Evolutionary conservation across 2,888 invertebrate genomes (phyloP), one percentile per base, ranked within the genome.

Genomic region (Polydrusus cervinus): DNA sequence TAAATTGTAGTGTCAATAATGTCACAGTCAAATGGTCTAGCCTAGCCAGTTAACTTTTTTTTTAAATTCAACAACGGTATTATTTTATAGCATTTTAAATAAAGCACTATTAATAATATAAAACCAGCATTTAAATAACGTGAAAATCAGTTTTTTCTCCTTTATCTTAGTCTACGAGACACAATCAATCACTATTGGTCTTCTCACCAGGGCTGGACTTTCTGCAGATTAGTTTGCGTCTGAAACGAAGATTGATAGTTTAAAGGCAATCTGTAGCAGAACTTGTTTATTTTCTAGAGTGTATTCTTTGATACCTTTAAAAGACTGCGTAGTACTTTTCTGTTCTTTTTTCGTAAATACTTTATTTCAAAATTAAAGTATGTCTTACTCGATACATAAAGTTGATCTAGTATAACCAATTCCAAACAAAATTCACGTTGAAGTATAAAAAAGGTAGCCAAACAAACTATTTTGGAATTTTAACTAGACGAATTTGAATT

Each of bases 231-330:
- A 61, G 51, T 18, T 38, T 45, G 51, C 57, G 38, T 8, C n/a
- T 34, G 61, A 47, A 68, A 69, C 55, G 68, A 74, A 74, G 74
- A 74, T 74, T 74, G 69, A 74, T 74, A 64, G 69, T n/a, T 34
- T 47, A 14, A 34, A 43, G 40, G 8, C 65, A 67, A 73, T 73
- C 67, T 73, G 67, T 53, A 62, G 66, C 43, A n/a, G 20, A 25
- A 11, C 10, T 0, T 55, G 34, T 55, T 55, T 55, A 55, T 34
- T 55, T 55, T 20, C 20, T n/a, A 51, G 11, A 51, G 51, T 20
- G 20, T 3, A 13, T 9, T 51, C 20, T 11, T 20, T 18, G 51
- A 51, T 49, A 18, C n/a, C n/a, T 49, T 49, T 16, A 49, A 18
- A 49, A 8, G 3, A 45, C 6, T n/a, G 3, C 16, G 9, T 0